Conservation (phyloP, 2,797 vertebrate species). For the Eremophila alpestris region DNA sequence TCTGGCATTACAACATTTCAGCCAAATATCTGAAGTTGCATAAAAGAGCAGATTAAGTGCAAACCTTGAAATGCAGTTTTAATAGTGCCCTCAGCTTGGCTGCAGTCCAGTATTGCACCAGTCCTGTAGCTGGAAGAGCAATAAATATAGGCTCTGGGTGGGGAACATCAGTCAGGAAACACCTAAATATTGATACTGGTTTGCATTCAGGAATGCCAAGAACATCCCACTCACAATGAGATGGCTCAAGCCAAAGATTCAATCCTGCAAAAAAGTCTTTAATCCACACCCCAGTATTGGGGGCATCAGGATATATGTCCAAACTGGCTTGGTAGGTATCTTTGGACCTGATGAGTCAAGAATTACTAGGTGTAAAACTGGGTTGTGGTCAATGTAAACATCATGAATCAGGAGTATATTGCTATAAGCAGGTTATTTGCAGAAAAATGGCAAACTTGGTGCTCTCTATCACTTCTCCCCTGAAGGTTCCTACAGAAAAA, state of each 20-base stretch:
- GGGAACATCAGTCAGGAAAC: not conserved
- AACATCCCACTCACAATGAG: not conserved
- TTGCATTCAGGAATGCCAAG: not conserved
- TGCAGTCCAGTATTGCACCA: not conserved
- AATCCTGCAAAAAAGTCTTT: not conserved
- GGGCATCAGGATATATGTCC: not conserved
- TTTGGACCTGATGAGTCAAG: not conserved
- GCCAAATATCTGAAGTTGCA: not conserved
- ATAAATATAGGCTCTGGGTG: not conserved
- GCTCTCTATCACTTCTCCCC: not conserved
- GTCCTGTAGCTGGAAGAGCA: not conserved
- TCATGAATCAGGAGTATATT: not conserved
- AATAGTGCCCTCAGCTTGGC: constrained; percentile 8
- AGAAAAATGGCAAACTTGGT: not conserved
- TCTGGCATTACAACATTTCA: not conserved
- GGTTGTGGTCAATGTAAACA: not conserved
- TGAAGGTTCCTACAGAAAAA: not conserved
- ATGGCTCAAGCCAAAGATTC: not conserved
- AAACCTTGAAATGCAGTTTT: constrained; percentile 41
- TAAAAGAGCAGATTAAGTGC: constrained; percentile 16
- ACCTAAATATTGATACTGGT: not conserved
- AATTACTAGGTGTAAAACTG: not conserved
- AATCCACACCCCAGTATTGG: not conserved
- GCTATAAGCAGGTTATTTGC: not conserved
- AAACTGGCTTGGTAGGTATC: not conserved